Conservation (phyloP, 1,140 invertebrate genomes). For the Hycleus phaleratus region DNA sequence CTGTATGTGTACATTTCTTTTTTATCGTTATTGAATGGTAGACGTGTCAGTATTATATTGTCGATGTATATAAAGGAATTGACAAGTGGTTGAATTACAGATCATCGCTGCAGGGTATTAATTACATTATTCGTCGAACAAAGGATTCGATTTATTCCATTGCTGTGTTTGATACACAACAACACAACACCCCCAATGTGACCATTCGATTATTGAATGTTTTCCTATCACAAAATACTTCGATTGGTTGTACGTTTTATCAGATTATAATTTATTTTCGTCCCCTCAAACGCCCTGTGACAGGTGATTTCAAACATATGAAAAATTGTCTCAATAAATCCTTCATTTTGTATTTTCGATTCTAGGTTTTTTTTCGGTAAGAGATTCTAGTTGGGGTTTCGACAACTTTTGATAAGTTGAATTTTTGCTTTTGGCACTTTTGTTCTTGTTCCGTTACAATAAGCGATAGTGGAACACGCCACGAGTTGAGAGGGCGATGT, state of each 20-base stretch:
- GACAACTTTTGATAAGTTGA: neutral
- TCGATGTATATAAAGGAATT: slow-evolving; percentile 7
- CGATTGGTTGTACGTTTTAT: slow-evolving; percentile 3
- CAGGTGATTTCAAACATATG: too few species aligned
- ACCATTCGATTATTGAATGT: slow-evolving; percentile 3
- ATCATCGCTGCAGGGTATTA: slow-evolving; percentile 16
- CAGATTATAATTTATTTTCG: slow-evolving; percentile 3
- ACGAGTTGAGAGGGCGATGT: slow-evolving; percentile 25
- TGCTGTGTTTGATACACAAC: slow-evolving; percentile 7
- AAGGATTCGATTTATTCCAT: slow-evolving; percentile 19
- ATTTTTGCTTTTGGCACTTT: slow-evolving; percentile 10
- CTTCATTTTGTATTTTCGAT: too few species aligned
- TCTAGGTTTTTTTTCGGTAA: too few species aligned
- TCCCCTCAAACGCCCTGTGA: too few species aligned
- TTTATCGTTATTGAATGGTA: too few species aligned
- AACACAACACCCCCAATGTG: slow-evolving; percentile 3
- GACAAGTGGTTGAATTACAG: slow-evolving; percentile 14
- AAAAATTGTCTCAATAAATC: too few species aligned
- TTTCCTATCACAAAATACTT: slow-evolving; percentile 13
- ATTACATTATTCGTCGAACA: slow-evolving; percentile 17
- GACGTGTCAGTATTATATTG: too few species aligned
- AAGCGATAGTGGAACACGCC: slow-evolving; percentile 8
- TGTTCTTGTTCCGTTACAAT: slow-evolving; percentile 12
- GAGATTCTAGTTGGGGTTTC: too few species aligned
- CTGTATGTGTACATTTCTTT: too few species aligned